Percentiles rank a stretch among this genome's conserved stretches.
Conservation (phyloP, 2,113 vertebrate species). For the Reinhardtius hippoglossoides region DNA sequence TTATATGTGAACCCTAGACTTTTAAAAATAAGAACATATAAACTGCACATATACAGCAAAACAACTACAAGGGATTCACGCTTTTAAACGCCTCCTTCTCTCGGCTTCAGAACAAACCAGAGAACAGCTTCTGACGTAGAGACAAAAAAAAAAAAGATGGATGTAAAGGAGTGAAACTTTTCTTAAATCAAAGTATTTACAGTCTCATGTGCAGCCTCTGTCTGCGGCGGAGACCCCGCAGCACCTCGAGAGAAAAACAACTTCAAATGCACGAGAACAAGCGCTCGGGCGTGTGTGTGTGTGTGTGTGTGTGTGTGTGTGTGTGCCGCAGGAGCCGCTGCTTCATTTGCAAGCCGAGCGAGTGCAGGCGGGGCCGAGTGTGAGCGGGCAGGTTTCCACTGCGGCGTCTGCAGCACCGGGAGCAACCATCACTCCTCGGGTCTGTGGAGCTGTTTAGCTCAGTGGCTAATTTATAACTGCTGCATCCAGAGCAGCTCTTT, state of each 20-base stretch:
- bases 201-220: conserved; percentile 13
- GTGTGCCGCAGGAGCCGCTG: conserved; percentile 11
- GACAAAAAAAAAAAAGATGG: not conserved
- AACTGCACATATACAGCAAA: not conserved
- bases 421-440: not conserved
- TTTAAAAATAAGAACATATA: conserved; percentile 1
- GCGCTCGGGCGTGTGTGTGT: not conserved
- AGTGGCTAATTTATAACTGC: not conserved
- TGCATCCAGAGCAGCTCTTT: not conserved
- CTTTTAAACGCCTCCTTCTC: conserved; percentile 4
- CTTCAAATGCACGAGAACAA: conserved; percentile 30
- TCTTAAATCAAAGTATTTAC: conserved; percentile 37
- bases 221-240: conserved; percentile 23
- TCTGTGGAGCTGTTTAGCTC: not conserved
- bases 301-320: conserved; percentile 19
- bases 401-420: not conserved
- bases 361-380: not conserved
- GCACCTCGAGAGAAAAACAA: conserved; percentile 36
- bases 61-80: not conserved
- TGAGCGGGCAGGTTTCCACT: not conserved
- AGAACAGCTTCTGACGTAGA: not conserved
- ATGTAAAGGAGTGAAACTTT: not conserved
- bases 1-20: not conserved
- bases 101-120: not conserved
- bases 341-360: not conserved